These are phyloP conservation scores for Cenopis cana DNA, from an alignment of 2,888 invertebrate genomes.

Conservation along the genomic window DNA sequence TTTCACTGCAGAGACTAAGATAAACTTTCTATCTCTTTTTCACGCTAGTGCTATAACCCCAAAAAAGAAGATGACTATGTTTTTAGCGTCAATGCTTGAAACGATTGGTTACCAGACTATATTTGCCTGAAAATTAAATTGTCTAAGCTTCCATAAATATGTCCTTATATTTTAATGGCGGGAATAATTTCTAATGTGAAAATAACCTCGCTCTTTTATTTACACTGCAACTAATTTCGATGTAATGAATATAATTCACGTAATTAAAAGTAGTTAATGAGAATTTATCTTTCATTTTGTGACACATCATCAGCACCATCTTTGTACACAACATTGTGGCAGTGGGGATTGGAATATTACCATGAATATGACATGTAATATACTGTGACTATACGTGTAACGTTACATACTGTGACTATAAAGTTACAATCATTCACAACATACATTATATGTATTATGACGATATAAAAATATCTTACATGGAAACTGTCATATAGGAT, in stretches of 20 bases:
- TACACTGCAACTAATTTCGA: slow-evolving; percentile 20
- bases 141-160: slow-evolving; percentile 22
- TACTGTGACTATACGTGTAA: too few species aligned
- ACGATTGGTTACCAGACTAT: neutral
- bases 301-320: slow-evolving; percentile 36
- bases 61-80: neutral
- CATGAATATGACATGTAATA: neutral
- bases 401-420: slow-evolving; percentile 5
- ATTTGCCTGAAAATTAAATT: slow-evolving; percentile 4
- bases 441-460: slow-evolving; percentile 32
- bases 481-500: neutral
- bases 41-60: neutral
- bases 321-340: slow-evolving; percentile 39
- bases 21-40: neutral
- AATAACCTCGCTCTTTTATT: slow-evolving; percentile 7
- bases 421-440: slow-evolving; percentile 25
- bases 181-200: slow-evolving; percentile 11
- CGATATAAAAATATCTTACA: slow-evolving; percentile 31
- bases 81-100: neutral
- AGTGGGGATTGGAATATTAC: slow-evolving; percentile 24
- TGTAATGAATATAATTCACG: slow-evolving; percentile 12
- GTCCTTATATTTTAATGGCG: slow-evolving; percentile 17
- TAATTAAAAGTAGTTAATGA: neutral
- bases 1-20: neutral
- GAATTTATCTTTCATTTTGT: slow-evolving; percentile 17